These are phyloP conservation scores for Carcina quercana DNA, from an alignment of 2,888 invertebrate genomes.

Conservation along the genomic window DNA sequence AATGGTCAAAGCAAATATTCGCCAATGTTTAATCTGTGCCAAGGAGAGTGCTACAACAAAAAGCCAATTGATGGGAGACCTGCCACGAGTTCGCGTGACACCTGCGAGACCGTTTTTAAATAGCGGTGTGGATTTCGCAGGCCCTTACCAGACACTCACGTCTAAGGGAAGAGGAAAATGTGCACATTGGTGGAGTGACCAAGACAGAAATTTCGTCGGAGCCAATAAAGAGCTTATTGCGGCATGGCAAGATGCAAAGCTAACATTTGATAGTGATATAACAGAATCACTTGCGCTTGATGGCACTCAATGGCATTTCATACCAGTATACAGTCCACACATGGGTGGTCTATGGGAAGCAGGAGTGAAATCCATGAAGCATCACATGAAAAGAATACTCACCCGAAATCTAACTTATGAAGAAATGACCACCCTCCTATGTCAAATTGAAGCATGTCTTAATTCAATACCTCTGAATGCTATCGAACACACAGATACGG, in stretches of 20 bases:
- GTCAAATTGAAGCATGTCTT: slow-evolving; percentile 18
- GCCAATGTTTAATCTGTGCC: slow-evolving; percentile 19
- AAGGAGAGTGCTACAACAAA: slow-evolving; percentile 11
- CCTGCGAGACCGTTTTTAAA: slow-evolving; percentile 18
- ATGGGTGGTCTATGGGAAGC: slow-evolving; percentile 19
- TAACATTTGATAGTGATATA: slow-evolving; percentile 14
- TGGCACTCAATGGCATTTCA: slow-evolving; percentile 13
- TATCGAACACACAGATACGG: slow-evolving; percentile 4
- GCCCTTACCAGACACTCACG: slow-evolving; percentile 16
- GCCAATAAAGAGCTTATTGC: slow-evolving; percentile 8
- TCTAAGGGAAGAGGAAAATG: slow-evolving; percentile 14
- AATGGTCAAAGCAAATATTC: slow-evolving; percentile 13
- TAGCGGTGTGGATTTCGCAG: slow-evolving; percentile 23
- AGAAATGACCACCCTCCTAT: slow-evolving; percentile 14
- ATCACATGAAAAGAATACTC: slow-evolving; percentile 7
- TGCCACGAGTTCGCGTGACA: slow-evolving; percentile 10
- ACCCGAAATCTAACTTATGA: slow-evolving; percentile 14
- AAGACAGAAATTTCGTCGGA: slow-evolving; percentile 16
- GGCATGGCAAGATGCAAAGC: slow-evolving; percentile 2
- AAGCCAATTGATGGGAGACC: slow-evolving; percentile 21
- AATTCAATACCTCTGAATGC: slow-evolving; percentile 15
- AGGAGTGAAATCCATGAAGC: slow-evolving; percentile 14
- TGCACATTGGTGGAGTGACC: slow-evolving; percentile 10
- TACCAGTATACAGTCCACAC: slow-evolving; percentile 12
- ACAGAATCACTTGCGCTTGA: background rate